phyloP scores from a whole-genome alignment of 2,113 vertebrate species.

The Cephalopholis sonnerati region DNA sequence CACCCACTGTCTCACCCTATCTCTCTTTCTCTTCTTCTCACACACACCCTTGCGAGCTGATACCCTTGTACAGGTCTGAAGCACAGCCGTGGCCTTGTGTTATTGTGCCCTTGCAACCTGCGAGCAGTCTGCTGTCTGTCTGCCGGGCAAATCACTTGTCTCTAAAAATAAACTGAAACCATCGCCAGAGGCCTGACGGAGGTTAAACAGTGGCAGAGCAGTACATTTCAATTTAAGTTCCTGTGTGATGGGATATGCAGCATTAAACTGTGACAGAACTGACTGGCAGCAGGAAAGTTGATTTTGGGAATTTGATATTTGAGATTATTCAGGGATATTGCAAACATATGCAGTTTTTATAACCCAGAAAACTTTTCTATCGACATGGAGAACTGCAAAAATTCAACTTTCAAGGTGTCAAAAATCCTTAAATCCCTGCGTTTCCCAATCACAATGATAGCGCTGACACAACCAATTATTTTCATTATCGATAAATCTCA shows the following conservation, averaged over 20 bases:
- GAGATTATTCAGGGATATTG: background rate
- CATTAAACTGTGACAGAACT: background rate
- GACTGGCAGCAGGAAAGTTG: conserved; percentile 6
- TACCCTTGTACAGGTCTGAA: conserved; percentile 59
- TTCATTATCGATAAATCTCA: background rate
- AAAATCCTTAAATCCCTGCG: background rate
- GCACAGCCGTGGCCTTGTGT: conserved; percentile 46
- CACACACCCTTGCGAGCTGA: conserved; percentile 56
- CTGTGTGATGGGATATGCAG: background rate
- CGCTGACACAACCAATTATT: background rate
- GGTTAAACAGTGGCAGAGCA: conserved; percentile 27
- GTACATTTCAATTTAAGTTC: conserved; percentile 25
- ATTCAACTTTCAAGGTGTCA: background rate
- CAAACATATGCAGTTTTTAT: too few relatives aligned
- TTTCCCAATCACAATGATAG: background rate
- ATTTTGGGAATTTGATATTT: background rate
- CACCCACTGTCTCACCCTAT: conserved; percentile 67
- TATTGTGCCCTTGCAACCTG: conserved; percentile 55
- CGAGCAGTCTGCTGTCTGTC: conserved; percentile 48
- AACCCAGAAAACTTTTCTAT: too few relatives aligned
- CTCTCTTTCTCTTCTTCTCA: conserved; percentile 24
- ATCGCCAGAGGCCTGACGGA: conserved; percentile 15
- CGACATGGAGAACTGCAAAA: background rate
- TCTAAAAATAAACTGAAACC: conserved; percentile 53
- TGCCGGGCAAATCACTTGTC: conserved; percentile 53